A percentile compares a stretch with the other conserved stretches of the same genome.
Evolutionary conservation across 2,113 vertebrate species (phyloP).

Genomic region (Pluvialis apricaria): DNA sequence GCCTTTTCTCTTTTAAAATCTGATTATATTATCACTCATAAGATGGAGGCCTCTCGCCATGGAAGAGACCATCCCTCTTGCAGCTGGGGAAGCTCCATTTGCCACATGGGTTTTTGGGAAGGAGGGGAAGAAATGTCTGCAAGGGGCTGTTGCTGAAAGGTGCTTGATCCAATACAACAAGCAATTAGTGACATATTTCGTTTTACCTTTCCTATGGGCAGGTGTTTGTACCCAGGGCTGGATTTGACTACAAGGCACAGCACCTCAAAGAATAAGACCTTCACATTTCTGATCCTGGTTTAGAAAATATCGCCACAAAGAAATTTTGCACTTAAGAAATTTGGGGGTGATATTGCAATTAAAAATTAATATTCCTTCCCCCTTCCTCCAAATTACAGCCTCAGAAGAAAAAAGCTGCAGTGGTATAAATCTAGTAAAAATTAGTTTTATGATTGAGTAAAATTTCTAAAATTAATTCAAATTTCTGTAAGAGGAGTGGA

Average conservation of each 20-base stretch:
- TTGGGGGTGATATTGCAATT: neutral
- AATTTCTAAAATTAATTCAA: neutral
- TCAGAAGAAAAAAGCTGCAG: neutral
- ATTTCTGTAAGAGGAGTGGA: neutral
- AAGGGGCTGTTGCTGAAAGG: neutral
- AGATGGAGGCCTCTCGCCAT: neutral
- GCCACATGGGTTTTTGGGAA: neutral
- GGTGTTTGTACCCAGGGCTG: neutral
- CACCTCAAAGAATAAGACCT: neutral
- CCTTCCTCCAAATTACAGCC: neutral
- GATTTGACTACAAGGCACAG: neutral
- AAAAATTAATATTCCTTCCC: neutral
- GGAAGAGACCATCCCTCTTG: neutral
- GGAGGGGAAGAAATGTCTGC: neutral
- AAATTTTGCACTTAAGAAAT: neutral
- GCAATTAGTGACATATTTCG: neutral
- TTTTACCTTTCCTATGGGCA: neutral
- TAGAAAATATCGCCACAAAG: neutral
- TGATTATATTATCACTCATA: neutral
- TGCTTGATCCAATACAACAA: neutral
- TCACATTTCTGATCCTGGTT: neutral
- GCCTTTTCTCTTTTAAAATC: neutral
- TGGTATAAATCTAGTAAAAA: neutral
- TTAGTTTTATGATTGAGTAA: neutral
- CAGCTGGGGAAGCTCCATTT: neutral